A percentile compares a stretch with the other conserved stretches of the same genome.
These are phyloP conservation scores for Catharus bicknelli DNA, from an alignment of 2,113 vertebrate species.

Conservation along the genomic window DNA sequence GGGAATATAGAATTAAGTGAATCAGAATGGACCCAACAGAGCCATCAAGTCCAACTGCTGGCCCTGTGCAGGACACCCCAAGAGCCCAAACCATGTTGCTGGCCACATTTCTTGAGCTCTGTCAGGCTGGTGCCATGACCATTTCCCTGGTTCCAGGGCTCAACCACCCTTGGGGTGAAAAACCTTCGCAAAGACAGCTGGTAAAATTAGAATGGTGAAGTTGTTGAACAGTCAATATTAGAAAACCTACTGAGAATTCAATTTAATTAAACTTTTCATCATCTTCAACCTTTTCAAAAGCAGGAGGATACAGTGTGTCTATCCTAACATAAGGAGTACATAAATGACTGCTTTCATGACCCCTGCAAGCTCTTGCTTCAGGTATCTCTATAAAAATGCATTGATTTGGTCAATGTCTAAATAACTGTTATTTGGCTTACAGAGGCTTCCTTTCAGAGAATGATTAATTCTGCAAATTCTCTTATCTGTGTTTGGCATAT, in stretches of 20 bases:
- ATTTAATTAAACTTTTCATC: not conserved
- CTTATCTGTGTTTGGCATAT: not conserved
- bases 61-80: not conserved
- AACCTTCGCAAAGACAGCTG: not conserved
- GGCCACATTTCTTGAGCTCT: too few species aligned
- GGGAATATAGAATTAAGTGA: not conserved
- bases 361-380: not conserved
- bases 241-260: not conserved
- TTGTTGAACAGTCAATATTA: not conserved
- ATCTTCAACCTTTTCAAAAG: not conserved
- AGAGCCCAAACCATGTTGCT: not conserved
- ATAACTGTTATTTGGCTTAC: not conserved
- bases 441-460: not conserved
- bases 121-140: not conserved
- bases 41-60: not conserved
- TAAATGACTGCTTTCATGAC: not conserved
- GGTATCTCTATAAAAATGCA: not conserved
- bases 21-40: not conserved
- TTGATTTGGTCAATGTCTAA: not conserved
- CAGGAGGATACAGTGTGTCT: not conserved
- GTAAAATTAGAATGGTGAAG: not conserved
- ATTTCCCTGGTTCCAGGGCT: not conserved
- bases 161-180: rapidly evolving
- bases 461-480: not conserved
- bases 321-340: not conserved